These are phyloP conservation scores for Oreochromis niloticus DNA, from an alignment of 2,113 vertebrate genomes.

Conservation along the genomic window DNA sequence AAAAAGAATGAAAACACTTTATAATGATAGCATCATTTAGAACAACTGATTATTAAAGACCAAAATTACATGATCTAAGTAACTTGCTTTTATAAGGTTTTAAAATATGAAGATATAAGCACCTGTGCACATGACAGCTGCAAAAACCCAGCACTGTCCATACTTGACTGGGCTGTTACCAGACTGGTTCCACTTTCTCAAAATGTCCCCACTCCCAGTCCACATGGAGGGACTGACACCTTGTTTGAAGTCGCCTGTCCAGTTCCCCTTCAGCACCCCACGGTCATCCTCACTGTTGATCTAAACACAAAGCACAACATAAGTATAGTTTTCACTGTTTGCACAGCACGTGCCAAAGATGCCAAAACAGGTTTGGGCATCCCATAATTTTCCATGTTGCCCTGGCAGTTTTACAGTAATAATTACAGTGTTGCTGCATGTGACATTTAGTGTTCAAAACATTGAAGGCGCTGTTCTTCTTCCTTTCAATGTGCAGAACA, in stretches of 20 bases:
- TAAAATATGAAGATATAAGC: neutral
- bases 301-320: slow-evolving; percentile 49
- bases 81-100: neutral
- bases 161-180: slow-evolving; percentile 83
- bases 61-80: neutral
- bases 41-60: neutral
- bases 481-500: neutral
- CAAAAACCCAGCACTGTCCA: slow-evolving; percentile 97
- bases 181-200: slow-evolving; percentile 78
- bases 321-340: neutral
- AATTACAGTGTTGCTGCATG: neutral
- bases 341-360: neutral
- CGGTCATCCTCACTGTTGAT: slow-evolving; percentile 87
- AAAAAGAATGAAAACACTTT: neutral
- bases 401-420: neutral
- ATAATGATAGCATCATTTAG: neutral
- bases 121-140: slow-evolving; percentile 95
- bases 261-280: slow-evolving; percentile 86
- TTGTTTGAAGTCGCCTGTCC: slow-evolving; percentile 75
- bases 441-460: neutral
- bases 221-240: slow-evolving; percentile 81
- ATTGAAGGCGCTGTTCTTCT: neutral
- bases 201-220: slow-evolving; percentile 85
- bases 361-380: neutral
- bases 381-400: neutral